Evolutionary conservation across 2,113 vertebrate species (phyloP), one percentile per base, ranked within the genome.

Genomic region (Scatophagus argus): DNA sequence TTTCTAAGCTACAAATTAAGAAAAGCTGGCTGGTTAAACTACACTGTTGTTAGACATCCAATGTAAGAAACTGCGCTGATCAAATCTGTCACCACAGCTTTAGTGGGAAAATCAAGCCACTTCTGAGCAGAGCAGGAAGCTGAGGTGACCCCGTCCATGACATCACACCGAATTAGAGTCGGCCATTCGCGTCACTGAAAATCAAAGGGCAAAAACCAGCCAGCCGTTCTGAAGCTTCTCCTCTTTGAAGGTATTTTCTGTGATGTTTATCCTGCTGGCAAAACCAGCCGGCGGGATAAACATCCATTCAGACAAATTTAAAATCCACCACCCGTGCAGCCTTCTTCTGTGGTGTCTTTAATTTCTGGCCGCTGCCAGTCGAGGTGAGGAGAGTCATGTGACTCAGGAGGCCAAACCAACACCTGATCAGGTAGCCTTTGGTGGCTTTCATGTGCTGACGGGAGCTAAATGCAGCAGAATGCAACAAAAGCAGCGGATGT

Each of bases 191-290:
- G n/a, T 67, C 14, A 52, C 32, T 52, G 32, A 38, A 19, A 38
- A 51, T 51, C 46, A 66, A 67, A 38, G 63, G 63, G 44, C 63
- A 23, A 16, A 32, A 16, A 49, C 34, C 43, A 64, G 31, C 8
- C 16, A 4, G 46, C 8, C 2, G 13, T 29, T 39, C 29, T 29
- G 13, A 39, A 54, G 32, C 34, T 7, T 39, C 36, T 68, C 23
- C 23, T 10, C 65, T 41, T 67, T 54, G 65, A 54, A 67, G 65
- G 23, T 21, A 8, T 29, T 39, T 21, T n/a, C 65, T 21, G 47
- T 21, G 34, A 27, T 67, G 32, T 39, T 54, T 39, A 51, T 66
- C 21, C 63, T 36, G 63, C 63, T 8, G 29, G 41, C 61, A 14
- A n/a, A n/a, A 14, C 43, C 46, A 14, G 27, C 62, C 43, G 9